phyloP scores from a whole-genome alignment of 2,888 invertebrate species.

The Teleogryllus oceanicus region DNA sequence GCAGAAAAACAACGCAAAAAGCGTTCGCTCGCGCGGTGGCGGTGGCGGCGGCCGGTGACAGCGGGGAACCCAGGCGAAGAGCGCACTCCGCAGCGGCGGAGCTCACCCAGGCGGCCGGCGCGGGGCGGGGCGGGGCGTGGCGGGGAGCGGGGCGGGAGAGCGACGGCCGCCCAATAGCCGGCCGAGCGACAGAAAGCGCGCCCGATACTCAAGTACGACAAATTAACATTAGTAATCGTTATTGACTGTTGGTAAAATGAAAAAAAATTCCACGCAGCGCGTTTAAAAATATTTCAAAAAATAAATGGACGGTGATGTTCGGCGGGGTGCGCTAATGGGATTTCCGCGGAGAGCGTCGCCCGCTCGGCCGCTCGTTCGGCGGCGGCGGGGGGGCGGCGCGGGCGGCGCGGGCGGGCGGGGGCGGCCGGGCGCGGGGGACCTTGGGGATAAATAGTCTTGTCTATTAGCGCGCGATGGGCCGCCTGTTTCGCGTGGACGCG shows the following conservation, averaged over 20 bases:
- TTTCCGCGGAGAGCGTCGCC: not conserved
- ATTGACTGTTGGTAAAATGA: conserved; percentile 18
- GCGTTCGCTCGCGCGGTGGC: too few species aligned
- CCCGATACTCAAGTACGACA: conserved; percentile 12
- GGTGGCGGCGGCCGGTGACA: too few species aligned
- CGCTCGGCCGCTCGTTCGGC: not conserved
- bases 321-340: conserved; percentile 18
- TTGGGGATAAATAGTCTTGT: conserved; percentile 18
- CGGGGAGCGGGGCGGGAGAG: not conserved
- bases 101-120: too few species aligned
- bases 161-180: not conserved
- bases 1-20: too few species aligned
- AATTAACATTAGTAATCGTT: conserved; percentile 18
- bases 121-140: not conserved
- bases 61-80: too few species aligned
- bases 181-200: conserved; percentile 11
- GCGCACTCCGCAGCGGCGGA: too few species aligned
- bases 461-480: conserved; percentile 8
- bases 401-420: not conserved
- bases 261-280: conserved; percentile 18
- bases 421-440: not conserved
- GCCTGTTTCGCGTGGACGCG: conserved; percentile 6
- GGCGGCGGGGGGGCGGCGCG: not conserved
- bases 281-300: conserved; percentile 18
- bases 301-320: conserved; percentile 18